These are phyloP conservation scores for Zosterops lateralis DNA, from an alignment of 2,113 vertebrate genomes.

Conservation along the genomic window DNA sequence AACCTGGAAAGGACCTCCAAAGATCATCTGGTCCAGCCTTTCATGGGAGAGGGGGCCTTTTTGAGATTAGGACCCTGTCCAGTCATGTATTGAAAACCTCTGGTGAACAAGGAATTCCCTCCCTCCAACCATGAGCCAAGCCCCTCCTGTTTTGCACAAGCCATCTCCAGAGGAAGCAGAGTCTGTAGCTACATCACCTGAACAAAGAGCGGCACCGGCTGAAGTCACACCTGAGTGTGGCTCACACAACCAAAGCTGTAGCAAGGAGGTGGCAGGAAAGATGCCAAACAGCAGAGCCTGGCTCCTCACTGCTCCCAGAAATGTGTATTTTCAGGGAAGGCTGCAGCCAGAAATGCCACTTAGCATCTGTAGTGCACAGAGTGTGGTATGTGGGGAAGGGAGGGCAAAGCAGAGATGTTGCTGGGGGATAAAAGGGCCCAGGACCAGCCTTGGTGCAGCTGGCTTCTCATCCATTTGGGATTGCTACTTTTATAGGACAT, in stretches of 20 bases:
- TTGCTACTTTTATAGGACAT: background rate
- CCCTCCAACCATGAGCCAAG: fast-evolving
- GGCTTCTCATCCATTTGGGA: background rate
- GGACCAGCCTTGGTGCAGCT: background rate
- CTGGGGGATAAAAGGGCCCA: background rate
- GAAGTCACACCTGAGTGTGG: background rate
- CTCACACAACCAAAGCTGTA: background rate
- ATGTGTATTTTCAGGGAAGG: background rate
- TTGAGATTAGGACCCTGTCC: background rate
- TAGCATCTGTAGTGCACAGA: background rate
- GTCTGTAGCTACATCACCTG: background rate
- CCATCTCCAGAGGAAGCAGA: background rate
- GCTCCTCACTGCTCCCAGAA: background rate
- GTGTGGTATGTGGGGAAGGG: background rate
- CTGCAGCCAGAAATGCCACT: background rate
- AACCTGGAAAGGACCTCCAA: background rate
- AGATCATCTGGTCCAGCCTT: background rate
- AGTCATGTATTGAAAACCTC: background rate
- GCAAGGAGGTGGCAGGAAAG: fast-evolving
- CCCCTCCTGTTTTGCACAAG: background rate
- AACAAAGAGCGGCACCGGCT: fast-evolving
- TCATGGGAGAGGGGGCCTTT: background rate
- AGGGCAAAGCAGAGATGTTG: background rate
- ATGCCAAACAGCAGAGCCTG: fast-evolving
- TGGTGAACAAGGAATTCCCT: background rate